Evolutionary conservation across 2,888 invertebrate species (phyloP).

Genomic region (Lepidochrysops patricia): DNA sequence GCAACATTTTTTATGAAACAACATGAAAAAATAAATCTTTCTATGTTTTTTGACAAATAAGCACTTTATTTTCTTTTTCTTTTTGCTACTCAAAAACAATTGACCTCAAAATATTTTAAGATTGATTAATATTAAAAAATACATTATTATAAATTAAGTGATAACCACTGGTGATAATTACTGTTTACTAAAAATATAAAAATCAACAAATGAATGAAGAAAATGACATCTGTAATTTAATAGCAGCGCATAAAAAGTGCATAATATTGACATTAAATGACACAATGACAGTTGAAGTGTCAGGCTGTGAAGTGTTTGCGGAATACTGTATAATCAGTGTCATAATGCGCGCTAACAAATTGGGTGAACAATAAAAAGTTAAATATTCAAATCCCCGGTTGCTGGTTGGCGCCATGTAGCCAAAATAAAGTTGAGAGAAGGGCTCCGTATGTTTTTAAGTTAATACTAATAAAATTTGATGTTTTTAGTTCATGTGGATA

Average conservation of each 20-base stretch:
- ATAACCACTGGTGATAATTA: no score
- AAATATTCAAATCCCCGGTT: slow-evolving; percentile 49
- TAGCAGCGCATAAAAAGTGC: not conserved
- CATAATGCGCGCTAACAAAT: slow-evolving; percentile 17
- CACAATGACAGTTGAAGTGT: slow-evolving; percentile 9
- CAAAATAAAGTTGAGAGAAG: not conserved
- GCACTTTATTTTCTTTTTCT: no score
- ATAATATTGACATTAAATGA: not conserved
- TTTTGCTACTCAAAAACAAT: no score
- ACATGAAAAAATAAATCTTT: no score
- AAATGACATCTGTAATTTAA: not conserved
- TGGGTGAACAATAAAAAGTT: slow-evolving; percentile 40
- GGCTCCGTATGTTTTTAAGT: not conserved
- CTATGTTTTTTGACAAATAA: no score
- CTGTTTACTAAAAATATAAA: not conserved
- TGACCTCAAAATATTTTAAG: no score
- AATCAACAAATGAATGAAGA: not conserved
- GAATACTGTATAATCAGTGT: slow-evolving; percentile 20
- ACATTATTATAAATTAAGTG: no score
- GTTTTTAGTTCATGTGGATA: not conserved
- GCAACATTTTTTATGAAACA: no score
- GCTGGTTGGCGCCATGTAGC: slow-evolving; percentile 37
- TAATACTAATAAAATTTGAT: not conserved
- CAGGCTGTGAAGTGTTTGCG: slow-evolving; percentile 15
- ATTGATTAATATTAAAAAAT: no score